Base-by-base conservation (phyloP, 2,113 vertebrate species). In the Eolophus roseicapilla region DNA sequence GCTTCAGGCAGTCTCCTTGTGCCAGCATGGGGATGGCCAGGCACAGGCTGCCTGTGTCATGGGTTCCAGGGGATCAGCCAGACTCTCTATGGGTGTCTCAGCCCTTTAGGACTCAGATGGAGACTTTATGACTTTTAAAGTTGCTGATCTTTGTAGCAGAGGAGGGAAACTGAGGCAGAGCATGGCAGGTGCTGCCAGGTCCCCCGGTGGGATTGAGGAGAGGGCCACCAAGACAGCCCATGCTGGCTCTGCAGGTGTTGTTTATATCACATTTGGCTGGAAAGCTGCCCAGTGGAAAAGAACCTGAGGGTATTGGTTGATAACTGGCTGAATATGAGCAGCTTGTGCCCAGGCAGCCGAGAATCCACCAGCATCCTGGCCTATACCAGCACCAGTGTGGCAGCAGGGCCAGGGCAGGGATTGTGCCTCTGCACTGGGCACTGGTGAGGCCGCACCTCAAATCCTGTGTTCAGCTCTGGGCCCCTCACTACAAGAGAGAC, bases 161-260 rank as follows among this genome's bases (percentile, higher is more conserved):
- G 15, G 2, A 2, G 60, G 21, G 49, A 62, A 81, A 15, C 44
- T 76, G 16, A 82, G 82, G 59, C 63, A 77, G 78, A 68, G 69
- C 33, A 25, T 7, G 10, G 24, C 37, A 63, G 55, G 46, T 0
- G 0, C 50, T 71, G 52, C 1, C 13, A n/a, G 7, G 41, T 75
- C 7, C 10, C 6, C 3, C 49, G 37, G 2, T 25, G 13, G 39
- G 10, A 10, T 7, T 73, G 81, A 29, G 39, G 47, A 31, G 44
- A 37, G 43, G n/a, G 14, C 55, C 18, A 23, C n/a, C 52, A 35
- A 44, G 47, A 60, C 53, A 50, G 24, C 47, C 33, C 0, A 0
- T 44, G 52, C 39, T 80, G 57, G 20, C 3, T 47, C 57, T 59
- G 52, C 25, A 16, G 68, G 10, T 20, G 25, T n/a, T 20, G 25